Base-by-base conservation (phyloP, 2,113 vertebrate species). In the Myotis davidii region DNA sequence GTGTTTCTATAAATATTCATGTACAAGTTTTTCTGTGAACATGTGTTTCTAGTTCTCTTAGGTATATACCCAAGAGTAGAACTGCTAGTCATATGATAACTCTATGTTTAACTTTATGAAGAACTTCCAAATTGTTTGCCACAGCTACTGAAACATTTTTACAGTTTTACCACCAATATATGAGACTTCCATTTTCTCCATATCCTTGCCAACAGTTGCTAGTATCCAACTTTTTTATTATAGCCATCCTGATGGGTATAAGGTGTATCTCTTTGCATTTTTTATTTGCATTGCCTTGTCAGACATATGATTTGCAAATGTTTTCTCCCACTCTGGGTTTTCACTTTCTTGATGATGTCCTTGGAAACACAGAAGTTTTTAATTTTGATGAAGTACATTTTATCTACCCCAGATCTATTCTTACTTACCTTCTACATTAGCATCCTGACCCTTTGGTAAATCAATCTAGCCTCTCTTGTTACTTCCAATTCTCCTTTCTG, bases 381-480 rank as follows among this genome's bases (percentile, higher is more conserved):
- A 39, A 72, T 67, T 91, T 59, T 42, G 73, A 61, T 34, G 65
- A 91, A 73, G 91, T 52, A 18, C 42, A 20, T 29, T 90, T 70
- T 90, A 79, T 93, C 72, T 72, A 67, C 29, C 78, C 67, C 61
- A 72, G 74, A 93, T 90, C 74, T 86, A 8, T 54, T 39, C 85
- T 76, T 52, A 27, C 16, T 59, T 77, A 25, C 29, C 25, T 64
- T 70, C 73, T 76, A 4, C 27, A 34, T 83, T 61, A 23, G 42
- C 25, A 9, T 27, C 29, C 74, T 90, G 82, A 82, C 34, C 59
- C 59, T 83, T 39, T 48, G 50, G 69, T 86, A 86, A 93, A 27
- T 86, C 61, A 70, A 50, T 70, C 85, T 9, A n/a, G 72, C 78
- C 72, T 91, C 77, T 96, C 88, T 45, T 37, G 27, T 94, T 94